Evolutionary conservation across 2,797 vertebrate genomes (phyloP), one percentile per base, ranked within the genome.

Genomic region (Lithobates sylvaticus): DNA sequence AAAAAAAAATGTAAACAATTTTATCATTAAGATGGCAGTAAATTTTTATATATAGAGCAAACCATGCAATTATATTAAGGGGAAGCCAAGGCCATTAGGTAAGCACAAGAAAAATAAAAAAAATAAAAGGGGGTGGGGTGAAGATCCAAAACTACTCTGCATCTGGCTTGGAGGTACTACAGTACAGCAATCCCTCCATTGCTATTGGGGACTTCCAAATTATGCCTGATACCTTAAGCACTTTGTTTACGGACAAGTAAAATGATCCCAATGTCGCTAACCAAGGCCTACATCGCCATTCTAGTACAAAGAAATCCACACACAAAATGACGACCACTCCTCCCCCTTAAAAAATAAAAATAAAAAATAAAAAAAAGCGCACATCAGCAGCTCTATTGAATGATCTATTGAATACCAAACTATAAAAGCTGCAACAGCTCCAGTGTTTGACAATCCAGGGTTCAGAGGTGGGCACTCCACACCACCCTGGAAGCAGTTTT

Each of bases 361-460:
- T 29, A 29, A 29, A 29, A 29, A 29, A 29, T 1, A 29, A 47
- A 29, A 70, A 80, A 2, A 81, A 81, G 34, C 23, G 47, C 72
- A 65, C 65, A 86, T 72, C 26, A 67, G 80, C 85, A 68, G 81
- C 74, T 21, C 42, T 86, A 47, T 32, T 47, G 27, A 39, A 83
- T 15, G 65, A 39, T 76, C 29, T 29, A 29, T 29, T 32, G 32
- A 75, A 81, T 72, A 81, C 29, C 75, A 61, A 86, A 34, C 77
- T 10, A 67, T 80, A 82, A 83, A 36, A 68, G 58, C 81, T 84
- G 79, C 76, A 61, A 54, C 10, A 32, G 58, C 64, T 87, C 86
- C 86, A 87, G 86, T 87, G 86, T 87, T 76, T 68, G 86, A 87
- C 86, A 83, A 69, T 50, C 78, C 76, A 78, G 65, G 32, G 26